phyloP scores from a whole-genome alignment of 2,888 invertebrate species.

The Elysia crispata region DNA sequence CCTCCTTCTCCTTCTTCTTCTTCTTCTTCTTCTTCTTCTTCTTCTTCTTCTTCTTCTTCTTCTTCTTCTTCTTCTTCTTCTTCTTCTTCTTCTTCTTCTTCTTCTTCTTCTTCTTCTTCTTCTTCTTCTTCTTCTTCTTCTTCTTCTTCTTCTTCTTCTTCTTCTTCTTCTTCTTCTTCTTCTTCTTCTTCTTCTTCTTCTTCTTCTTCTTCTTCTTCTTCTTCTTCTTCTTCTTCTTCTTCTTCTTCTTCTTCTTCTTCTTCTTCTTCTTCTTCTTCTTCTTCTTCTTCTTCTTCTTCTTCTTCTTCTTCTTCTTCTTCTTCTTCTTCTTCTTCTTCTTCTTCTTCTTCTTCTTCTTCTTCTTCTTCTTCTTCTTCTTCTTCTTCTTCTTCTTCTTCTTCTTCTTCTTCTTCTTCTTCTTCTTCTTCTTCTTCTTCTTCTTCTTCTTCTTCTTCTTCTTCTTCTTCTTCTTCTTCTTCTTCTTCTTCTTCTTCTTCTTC shows the following conservation, averaged over 20 bases:
- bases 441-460: background rate
- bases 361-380: background rate
- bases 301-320: background rate
- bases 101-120: background rate
- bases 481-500: no score
- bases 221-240: background rate
- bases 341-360: background rate
- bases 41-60: background rate
- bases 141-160: no score
- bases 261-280: no score
- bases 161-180: background rate
- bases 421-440: background rate
- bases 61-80: background rate
- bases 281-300: background rate
- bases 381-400: background rate
- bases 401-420: background rate
- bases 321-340: background rate
- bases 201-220: background rate
- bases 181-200: constrained; percentile 1
- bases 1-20: background rate
- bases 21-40: no score
- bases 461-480: background rate
- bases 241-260: background rate
- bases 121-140: background rate
- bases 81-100: background rate